Evolutionary conservation across 1,140 invertebrate species (phyloP), one percentile per base, ranked within the genome.

Genomic region (Globodera ellingtonae): DNA sequence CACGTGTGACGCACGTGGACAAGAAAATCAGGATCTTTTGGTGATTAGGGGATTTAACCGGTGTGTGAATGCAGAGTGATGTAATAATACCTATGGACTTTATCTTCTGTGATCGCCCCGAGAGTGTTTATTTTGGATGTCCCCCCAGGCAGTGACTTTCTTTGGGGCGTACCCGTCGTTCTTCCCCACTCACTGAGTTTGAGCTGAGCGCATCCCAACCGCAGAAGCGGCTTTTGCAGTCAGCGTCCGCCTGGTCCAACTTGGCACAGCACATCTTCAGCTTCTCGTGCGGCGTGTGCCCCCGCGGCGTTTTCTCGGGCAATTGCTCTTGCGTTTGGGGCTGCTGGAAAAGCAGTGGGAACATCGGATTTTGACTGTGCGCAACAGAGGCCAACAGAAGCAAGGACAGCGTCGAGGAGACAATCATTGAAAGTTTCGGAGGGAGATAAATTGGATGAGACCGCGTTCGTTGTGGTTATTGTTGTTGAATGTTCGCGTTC

Each of bases 221-320:
- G 75, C 87, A 88, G 59, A 89, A 88, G 65, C 84, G 71, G 47
- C 70, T 69, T 78, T 89, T 89, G 69, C 87, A 88, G 48, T 88
- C 87, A 13, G 73, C 56, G 72, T 88, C 87, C 35, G 87, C 86
- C 35, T 86, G 71, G 15, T 89, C 81, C 66, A 89, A 72, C 7
- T 79, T 84, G 44, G 79, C 65, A 79, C 87, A 88, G 77, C 87
- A 88, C 6, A 81, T 82, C 72, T 87, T 81, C 10, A 88, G 72
- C 67, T 88, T 88, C 52, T 86, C 75, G 79, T 88, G 89, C 4
- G 87, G 83, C 8, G 80, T 10, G 8, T 73, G 76, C 10, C 83
- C 83, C 9, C 59, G 65, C 18, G 65, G 85, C 48, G 50, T 48
- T 81, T 84, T 85, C 9, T 75, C 81, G 21, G 84, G 85, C 50